Conservation (phyloP, 2,888 invertebrate genomes). For the Agrilus mali region DNA sequence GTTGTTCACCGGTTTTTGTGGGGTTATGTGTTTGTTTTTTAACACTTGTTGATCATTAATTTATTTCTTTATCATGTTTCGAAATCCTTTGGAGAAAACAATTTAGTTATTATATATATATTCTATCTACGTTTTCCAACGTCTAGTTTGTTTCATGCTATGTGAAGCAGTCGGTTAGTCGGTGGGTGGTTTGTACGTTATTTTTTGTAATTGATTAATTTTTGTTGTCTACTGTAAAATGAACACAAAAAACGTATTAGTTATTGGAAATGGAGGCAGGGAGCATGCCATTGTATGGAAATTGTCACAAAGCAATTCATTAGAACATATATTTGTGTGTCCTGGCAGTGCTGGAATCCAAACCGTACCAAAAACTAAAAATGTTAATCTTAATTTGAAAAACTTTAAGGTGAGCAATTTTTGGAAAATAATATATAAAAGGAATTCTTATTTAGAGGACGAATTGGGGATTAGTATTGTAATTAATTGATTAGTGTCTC, state of each 20-base stretch:
- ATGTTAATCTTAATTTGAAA: slow-evolving; percentile 50
- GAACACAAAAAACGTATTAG: slow-evolving; percentile 46
- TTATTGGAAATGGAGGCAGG: slow-evolving; percentile 87
- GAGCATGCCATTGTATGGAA: slow-evolving; percentile 97
- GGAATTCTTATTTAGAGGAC: too few relatives aligned
- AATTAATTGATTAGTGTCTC: too few relatives aligned
- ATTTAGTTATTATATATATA: too few relatives aligned
- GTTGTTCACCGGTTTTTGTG: too few relatives aligned
- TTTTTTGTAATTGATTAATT: too few relatives aligned
- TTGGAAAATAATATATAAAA: neutral
- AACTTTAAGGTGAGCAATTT: slow-evolving; percentile 57
- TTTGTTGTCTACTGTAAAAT: slow-evolving; percentile 16
- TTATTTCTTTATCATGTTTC: too few relatives aligned
- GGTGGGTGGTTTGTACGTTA: neutral
- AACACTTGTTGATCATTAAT: too few relatives aligned
- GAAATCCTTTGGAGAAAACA: too few relatives aligned
- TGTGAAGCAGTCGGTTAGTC: neutral
- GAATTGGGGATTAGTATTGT: too few relatives aligned
- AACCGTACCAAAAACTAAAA: slow-evolving; percentile 53
- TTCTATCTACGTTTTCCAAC: too few relatives aligned
- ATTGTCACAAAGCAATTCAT: slow-evolving; percentile 62
- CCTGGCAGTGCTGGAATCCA: slow-evolving; percentile 82
- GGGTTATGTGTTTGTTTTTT: too few relatives aligned
- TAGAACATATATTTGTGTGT: slow-evolving; percentile 61
- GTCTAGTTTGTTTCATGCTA: neutral